Evolutionary conservation across 1,140 invertebrate genomes (phyloP).

Genomic region (Solenopsis invicta): DNA sequence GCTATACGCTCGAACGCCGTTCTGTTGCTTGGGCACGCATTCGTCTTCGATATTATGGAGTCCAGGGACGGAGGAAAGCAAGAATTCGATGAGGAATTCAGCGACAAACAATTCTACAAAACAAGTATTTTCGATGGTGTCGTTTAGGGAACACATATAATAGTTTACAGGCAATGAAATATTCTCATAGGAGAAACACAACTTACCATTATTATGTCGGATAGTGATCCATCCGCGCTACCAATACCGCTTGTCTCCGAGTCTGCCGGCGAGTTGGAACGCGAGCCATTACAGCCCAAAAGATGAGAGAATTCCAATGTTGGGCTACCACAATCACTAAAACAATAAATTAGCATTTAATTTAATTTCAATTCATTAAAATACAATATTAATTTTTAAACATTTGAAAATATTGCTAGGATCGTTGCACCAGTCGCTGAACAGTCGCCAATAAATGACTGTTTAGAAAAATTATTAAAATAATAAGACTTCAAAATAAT

Average conservation of each 20-base stretch:
- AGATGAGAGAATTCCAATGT: conserved; percentile 85
- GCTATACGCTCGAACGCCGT: conserved; percentile 78
- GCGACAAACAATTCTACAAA: conserved; percentile 79
- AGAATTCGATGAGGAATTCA: conserved; percentile 77
- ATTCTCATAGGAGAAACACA: conserved; percentile 25
- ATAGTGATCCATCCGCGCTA: conserved; percentile 88
- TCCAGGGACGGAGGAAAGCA: conserved; percentile 76
- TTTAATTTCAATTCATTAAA: neutral
- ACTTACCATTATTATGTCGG: conserved; percentile 91
- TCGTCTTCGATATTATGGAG: conserved; percentile 75
- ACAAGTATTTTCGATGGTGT: neutral
- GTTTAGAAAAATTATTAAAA: too few species aligned
- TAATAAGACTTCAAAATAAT: too few species aligned
- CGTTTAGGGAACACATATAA: neutral
- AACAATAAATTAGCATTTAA: conserved; percentile 29
- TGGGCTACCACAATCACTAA: conserved; percentile 87
- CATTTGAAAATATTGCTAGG: neutral
- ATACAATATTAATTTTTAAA: conserved; percentile 5
- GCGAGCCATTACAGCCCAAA: conserved; percentile 85
- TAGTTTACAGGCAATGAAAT: conserved; percentile 51
- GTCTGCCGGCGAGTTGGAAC: conserved; percentile 89
- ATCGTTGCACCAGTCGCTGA: too few species aligned
- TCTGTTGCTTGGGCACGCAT: conserved; percentile 72
- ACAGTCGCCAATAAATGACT: too few species aligned
- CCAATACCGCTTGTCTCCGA: conserved; percentile 89